A percentile compares a stretch with the other conserved stretches of the same genome.
These are phyloP conservation scores for Chloroceryle inda DNA, from an alignment of 2,797 vertebrate species.

Conservation along the genomic window DNA sequence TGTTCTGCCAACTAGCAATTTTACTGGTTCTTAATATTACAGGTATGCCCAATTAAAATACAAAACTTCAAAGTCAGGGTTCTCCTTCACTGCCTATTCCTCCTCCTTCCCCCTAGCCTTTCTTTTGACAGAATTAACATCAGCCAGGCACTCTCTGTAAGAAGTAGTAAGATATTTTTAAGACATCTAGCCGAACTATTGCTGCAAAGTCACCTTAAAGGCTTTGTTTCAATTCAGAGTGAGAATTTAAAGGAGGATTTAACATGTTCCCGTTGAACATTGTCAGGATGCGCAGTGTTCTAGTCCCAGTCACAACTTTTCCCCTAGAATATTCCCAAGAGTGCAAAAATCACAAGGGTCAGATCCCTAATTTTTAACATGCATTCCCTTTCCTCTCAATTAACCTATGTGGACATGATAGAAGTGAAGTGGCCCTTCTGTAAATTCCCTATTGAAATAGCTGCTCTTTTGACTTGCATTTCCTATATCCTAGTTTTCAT, in stretches of 20 bases:
- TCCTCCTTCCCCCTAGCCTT: rapidly evolving
- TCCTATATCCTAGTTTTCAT: neutral
- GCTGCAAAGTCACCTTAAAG: neutral
- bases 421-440: neutral
- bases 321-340: neutral
- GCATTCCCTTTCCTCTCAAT: neutral
- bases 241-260: neutral
- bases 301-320: neutral
- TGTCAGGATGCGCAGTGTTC: neutral
- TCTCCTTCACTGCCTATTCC: neutral
- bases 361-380: neutral
- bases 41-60: neutral
- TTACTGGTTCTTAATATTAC: neutral
- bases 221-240: neutral
- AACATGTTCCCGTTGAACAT: neutral
- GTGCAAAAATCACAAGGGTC: neutral
- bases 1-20: neutral
- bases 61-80: neutral
- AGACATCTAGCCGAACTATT: neutral
- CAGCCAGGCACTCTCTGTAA: neutral
- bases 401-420: neutral
- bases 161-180: neutral
- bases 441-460: neutral
- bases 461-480: neutral
- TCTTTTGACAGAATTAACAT: neutral